Conservation (phyloP, 2,113 vertebrate genomes). For the Zootoca vivipara region DNA sequence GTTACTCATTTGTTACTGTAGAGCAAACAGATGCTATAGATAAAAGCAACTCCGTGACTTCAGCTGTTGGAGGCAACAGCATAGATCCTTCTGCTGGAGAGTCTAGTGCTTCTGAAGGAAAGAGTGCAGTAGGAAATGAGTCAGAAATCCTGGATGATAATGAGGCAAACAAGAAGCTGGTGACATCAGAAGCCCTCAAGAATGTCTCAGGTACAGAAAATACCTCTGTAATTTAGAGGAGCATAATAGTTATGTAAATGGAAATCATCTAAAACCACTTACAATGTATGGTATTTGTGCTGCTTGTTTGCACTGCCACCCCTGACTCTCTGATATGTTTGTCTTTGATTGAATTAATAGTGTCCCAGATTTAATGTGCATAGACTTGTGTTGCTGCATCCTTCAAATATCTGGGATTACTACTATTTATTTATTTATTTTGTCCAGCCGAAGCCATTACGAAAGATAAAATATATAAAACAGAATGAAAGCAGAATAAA, state of each 20-base stretch:
- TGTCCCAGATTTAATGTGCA: constrained; percentile 64
- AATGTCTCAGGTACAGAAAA: constrained; percentile 86
- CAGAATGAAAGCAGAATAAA: too few species aligned
- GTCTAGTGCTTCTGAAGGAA: constrained; percentile 81
- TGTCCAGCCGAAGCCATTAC: too few species aligned
- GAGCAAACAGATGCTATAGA: constrained; percentile 82
- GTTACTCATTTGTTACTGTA: constrained; percentile 80
- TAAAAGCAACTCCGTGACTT: constrained; percentile 79
- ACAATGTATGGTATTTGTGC: constrained; percentile 60
- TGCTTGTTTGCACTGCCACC: constrained; percentile 74
- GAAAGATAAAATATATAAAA: too few species aligned
- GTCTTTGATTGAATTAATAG: constrained; percentile 72
- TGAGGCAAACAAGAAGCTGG: constrained; percentile 79
- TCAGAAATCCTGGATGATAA: constrained; percentile 77
- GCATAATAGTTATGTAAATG: constrained; percentile 59
- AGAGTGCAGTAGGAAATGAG: constrained; percentile 76
- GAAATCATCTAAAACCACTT: constrained; percentile 68
- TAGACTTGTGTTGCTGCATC: not conserved
- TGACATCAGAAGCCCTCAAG: constrained; percentile 76
- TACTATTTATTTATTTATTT: too few species aligned
- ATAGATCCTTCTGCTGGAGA: constrained; percentile 79
- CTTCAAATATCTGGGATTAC: too few species aligned
- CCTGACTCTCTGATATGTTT: constrained; percentile 67
- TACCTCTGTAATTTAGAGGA: constrained; percentile 79
- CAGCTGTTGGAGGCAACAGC: constrained; percentile 77